Evolutionary conservation across 1,140 invertebrate genomes (phyloP), one percentile per base, ranked within the genome.

Genomic region (Argopecten irradians): DNA sequence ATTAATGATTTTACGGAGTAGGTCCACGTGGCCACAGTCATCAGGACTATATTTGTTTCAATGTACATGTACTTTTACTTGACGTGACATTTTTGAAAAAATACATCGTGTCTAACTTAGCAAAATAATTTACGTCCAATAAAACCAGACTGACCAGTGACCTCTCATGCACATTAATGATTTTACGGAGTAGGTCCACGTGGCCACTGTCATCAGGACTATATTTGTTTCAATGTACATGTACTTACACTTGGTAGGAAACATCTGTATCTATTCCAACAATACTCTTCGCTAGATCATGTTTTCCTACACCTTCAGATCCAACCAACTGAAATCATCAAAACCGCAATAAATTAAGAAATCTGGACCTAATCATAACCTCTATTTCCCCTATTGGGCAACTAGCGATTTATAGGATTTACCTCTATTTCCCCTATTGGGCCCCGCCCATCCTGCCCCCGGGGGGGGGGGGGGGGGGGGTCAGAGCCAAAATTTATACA

Each of bases 231-330:
- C 13, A 55, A 82, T 28, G 32, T 8, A n/a, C 5, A 71, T 5
- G 35, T 41, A 88, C 87, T 88, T 88, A 85, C 87, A 88, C 55
- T 14, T 88, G 87, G 13, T 84, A 35, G 84, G 87, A 85, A 28
- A 46, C 19, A 34, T 83, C 33, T 43, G 82, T 41, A 71, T 88
- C 55, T 0, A 88, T 71, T 41, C 83, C 84, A 35, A 88, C 84
- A 34, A 88, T 19, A 34, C 32, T 46, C 36, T 83, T 88, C 1
- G 87, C 87, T 43, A 88, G 34, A 8, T 88, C 83, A 55, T 88
- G 87, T 85, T 88, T 88, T n/a, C 87, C 83, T 14, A 41, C 82
- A 3, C 87, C 87, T 43, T 88, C 87, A 28, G 35, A 32, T 3
- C 87, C 87, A 43, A 88, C 82, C 34, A 88, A 33, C 87, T 88